Evolutionary conservation across 2,797 vertebrate genomes (phyloP).

Genomic region (Emydoidea blandingii): DNA sequence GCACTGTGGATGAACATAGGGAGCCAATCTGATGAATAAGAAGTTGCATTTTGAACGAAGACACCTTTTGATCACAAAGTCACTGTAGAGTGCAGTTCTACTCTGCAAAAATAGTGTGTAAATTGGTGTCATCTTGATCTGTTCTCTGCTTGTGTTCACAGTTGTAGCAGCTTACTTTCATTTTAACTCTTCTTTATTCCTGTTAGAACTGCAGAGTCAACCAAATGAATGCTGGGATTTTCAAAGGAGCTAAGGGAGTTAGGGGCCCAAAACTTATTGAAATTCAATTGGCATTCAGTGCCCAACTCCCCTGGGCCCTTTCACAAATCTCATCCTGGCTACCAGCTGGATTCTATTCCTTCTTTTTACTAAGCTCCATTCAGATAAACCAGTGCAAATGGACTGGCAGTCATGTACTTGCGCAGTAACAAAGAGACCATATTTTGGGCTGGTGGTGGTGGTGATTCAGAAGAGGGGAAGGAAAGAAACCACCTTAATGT

Average conservation of each 20-base stretch:
- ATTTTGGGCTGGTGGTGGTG: background rate
- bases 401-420: background rate
- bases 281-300: background rate
- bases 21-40: background rate
- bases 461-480: rapidly evolving
- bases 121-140: rapidly evolving
- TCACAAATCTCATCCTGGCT: background rate
- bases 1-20: rapidly evolving
- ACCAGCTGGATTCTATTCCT: background rate
- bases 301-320: background rate
- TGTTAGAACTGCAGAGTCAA: rapidly evolving
- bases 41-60: constrained; percentile 12
- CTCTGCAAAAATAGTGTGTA: rapidly evolving
- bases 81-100: background rate
- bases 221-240: rapidly evolving
- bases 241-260: background rate
- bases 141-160: background rate
- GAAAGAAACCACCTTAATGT: background rate
- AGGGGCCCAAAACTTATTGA: background rate
- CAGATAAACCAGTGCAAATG: background rate
- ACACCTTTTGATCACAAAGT: background rate
- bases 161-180: background rate
- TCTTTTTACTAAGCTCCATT: background rate
- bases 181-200: background rate
- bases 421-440: background rate